A percentile compares a stretch with the other conserved stretches of the same genome.
Conservation (phyloP, 2,797 vertebrate genomes). For the Ibycter americanus region DNA sequence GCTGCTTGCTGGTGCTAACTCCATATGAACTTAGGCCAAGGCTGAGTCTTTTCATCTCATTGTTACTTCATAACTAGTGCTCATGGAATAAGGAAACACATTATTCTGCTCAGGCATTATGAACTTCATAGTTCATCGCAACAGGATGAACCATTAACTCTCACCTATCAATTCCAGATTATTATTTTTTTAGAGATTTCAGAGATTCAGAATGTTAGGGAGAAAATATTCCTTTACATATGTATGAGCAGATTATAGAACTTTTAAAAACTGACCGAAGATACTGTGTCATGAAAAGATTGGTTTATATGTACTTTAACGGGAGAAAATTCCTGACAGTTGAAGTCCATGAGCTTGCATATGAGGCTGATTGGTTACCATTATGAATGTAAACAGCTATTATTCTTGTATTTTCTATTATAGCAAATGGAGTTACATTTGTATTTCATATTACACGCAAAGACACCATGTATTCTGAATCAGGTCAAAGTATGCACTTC, state of each 20-base stretch:
- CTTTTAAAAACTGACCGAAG: neutral
- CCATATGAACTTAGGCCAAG: neutral
- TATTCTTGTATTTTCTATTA: neutral
- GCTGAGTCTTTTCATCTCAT: neutral
- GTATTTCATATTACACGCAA: neutral
- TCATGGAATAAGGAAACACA: neutral
- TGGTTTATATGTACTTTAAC: neutral
- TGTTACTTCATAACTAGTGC: neutral
- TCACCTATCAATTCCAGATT: neutral
- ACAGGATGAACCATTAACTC: neutral
- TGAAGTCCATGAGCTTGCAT: neutral
- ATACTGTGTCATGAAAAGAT: neutral
- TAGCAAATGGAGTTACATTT: neutral
- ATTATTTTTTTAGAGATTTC: neutral
- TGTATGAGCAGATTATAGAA: neutral
- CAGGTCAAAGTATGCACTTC: neutral
- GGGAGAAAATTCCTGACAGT: neutral
- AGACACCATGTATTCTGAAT: neutral
- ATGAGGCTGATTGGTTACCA: neutral
- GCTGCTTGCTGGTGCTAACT: neutral
- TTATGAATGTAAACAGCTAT: neutral
- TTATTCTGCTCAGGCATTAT: neutral
- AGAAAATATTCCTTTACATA: neutral
- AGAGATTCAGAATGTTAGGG: neutral
- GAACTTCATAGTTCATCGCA: neutral